Percentiles rank a stretch among this genome's conserved stretches.
Conservation (phyloP, 30 jellyfish, hydroid and myxozoan genomes). For the Aurelia aurita region DNA sequence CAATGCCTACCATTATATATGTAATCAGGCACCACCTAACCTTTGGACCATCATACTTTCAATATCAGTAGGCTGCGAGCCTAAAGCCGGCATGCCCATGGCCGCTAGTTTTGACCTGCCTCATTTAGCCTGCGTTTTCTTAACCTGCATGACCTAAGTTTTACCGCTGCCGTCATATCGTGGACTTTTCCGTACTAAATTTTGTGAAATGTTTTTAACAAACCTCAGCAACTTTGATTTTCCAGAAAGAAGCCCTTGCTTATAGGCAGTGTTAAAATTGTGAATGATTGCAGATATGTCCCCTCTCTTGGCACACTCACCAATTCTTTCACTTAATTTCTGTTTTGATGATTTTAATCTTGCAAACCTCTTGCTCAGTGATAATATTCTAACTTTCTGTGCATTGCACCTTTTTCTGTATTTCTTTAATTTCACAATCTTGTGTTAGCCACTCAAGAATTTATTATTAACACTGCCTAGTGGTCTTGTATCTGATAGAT, state of each 20-base stretch:
- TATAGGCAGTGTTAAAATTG: background rate
- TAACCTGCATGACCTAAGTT: no score
- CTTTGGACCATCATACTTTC: no score
- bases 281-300: conserved; percentile 1
- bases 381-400: background rate
- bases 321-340: background rate
- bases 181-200: background rate
- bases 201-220: background rate
- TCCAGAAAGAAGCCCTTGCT: background rate
- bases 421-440: background rate
- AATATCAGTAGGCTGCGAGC: no score
- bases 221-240: background rate
- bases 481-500: no score
- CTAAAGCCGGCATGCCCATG: no score
- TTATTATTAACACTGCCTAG: conserved; percentile 2
- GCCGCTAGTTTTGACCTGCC: no score
- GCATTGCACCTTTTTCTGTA: background rate
- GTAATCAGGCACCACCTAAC: no score
- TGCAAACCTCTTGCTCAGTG: background rate
- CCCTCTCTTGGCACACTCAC: conserved; percentile 14
- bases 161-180: no score
- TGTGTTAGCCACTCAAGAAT: background rate
- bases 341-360: background rate
- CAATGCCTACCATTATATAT: no score
- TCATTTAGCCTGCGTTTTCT: no score